A percentile compares a stretch with the other conserved stretches of the same genome.
Conservation (phyloP, 2,888 invertebrate species). For the Hirtodrosophila alboralis region DNA sequence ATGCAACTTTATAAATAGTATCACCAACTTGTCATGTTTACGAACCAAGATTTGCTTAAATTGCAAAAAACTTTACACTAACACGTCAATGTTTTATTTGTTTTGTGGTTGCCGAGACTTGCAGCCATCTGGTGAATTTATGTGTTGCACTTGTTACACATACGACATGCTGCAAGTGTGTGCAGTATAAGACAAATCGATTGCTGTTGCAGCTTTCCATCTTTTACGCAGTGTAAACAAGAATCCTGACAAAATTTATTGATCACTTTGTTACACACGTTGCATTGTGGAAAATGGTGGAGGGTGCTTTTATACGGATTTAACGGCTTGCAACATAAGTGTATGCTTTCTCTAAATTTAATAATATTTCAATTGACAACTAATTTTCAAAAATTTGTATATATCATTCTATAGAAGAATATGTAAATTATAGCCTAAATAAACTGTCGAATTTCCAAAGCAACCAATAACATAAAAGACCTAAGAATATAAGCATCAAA, state of each 20-base stretch:
- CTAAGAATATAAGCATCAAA: too few relatives aligned
- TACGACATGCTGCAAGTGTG: conserved; percentile 62
- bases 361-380: too few relatives aligned
- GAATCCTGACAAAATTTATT: conserved; percentile 50
- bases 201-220: conserved; percentile 43
- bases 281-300: too few relatives aligned
- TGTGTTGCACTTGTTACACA: conserved; percentile 70
- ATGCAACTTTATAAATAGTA: conserved; percentile 35
- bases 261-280: conserved; percentile 53
- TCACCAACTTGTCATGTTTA: conserved; percentile 26
- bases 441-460: too few relatives aligned
- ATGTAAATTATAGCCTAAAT: too few relatives aligned
- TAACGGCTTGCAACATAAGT: too few relatives aligned
- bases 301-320: too few relatives aligned
- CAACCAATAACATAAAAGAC: too few relatives aligned
- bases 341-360: too few relatives aligned
- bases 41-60: conserved; percentile 30
- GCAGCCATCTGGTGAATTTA: conserved; percentile 54
- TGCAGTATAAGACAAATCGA: conserved; percentile 65
- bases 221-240: conserved; percentile 25
- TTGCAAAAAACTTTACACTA: conserved; percentile 30
- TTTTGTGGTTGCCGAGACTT: conserved; percentile 44
- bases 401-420: too few relatives aligned
- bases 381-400: too few relatives aligned
- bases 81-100: conserved; percentile 37